Evolutionary conservation across 2,888 invertebrate species (phyloP).

Genomic region (Dynastes grantii): DNA sequence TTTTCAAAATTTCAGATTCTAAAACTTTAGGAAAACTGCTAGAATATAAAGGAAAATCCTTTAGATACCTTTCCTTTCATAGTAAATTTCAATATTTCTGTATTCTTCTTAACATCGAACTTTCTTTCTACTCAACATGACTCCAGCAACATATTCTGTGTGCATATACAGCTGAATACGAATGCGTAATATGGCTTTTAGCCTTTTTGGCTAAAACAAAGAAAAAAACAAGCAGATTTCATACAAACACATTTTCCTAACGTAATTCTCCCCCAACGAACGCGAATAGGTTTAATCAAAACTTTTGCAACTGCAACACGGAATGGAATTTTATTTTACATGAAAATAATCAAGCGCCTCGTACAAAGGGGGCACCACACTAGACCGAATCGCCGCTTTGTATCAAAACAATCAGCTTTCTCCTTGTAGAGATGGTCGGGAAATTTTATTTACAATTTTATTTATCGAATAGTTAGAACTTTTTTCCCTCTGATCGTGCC

Average conservation of each 20-base stretch:
- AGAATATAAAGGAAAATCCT: too few relatives aligned
- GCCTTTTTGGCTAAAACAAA: too few relatives aligned
- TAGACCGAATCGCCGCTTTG: constrained; percentile 7
- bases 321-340: constrained; percentile 39
- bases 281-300: constrained; percentile 38
- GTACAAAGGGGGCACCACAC: background rate
- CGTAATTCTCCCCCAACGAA: constrained; percentile 11
- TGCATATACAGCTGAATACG: too few relatives aligned
- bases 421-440: background rate
- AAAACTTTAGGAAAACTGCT: too few relatives aligned
- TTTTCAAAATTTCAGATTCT: too few relatives aligned
- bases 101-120: too few relatives aligned
- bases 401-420: background rate
- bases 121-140: too few relatives aligned
- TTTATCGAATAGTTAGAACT: constrained; percentile 45
- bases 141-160: too few relatives aligned
- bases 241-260: background rate
- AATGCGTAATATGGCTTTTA: too few relatives aligned
- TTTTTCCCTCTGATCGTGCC: constrained; percentile 20
- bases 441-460: constrained; percentile 45
- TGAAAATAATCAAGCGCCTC: constrained; percentile 38
- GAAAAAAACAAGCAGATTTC: too few relatives aligned
- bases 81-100: too few relatives aligned
- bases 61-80: too few relatives aligned
- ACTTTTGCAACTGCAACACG: constrained; percentile 25